Evolutionary conservation across 2,888 invertebrate genomes (phyloP).

Genomic region (Coleophora deauratella): DNA sequence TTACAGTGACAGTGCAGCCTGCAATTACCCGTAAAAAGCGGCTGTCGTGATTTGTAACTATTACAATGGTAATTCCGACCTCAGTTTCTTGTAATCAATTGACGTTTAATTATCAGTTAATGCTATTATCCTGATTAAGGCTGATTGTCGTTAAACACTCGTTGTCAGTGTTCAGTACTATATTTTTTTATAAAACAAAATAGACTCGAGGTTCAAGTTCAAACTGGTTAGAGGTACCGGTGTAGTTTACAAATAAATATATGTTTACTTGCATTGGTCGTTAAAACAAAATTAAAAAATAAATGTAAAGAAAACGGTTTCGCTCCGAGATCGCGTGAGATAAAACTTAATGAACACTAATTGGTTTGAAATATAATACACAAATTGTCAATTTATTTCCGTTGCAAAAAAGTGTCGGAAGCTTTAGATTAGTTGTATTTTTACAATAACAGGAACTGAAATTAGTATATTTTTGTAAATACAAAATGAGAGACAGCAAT

Average conservation of each 20-base stretch:
- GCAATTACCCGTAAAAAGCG: conserved; percentile 8
- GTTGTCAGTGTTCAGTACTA: no score
- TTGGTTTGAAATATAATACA: conserved; percentile 25
- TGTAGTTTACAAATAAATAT: no score
- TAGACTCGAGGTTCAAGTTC: no score
- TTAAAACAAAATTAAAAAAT: no score
- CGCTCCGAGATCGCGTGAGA: conserved; percentile 30
- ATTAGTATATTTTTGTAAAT: no score
- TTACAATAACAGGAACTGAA: no score
- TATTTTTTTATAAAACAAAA: no score
- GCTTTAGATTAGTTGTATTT: conserved; percentile 17
- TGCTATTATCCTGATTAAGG: conserved; percentile 54
- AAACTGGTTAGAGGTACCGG: no score
- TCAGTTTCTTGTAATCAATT: conserved; percentile 56
- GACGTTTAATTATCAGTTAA: conserved; percentile 52
- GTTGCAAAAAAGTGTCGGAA: no score
- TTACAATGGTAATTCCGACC: conserved; percentile 45
- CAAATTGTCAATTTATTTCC: conserved; percentile 20
- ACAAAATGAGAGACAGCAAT: no score
- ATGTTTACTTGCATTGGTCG: no score
- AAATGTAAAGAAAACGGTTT: no score
- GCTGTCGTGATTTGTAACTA: conserved; percentile 38
- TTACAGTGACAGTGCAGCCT: neutral
- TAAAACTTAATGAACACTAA: conserved; percentile 21
- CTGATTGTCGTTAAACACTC: conserved; percentile 37